These are phyloP conservation scores for Ectemnius continuus DNA, from an alignment of 2,888 invertebrate species.

Conservation along the genomic window DNA sequence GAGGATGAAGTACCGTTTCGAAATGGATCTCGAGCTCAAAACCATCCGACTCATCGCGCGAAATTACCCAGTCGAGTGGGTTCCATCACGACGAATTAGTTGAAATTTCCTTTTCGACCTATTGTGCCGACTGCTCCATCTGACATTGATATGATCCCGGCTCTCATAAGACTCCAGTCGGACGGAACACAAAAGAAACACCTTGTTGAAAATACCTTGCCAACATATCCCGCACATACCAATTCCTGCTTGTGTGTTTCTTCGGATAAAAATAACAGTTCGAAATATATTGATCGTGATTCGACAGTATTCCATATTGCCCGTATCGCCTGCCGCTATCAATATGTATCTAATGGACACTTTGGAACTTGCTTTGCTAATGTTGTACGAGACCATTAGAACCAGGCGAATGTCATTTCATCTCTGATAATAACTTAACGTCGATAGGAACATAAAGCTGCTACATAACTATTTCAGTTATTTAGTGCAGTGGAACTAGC, in stretches of 20 bases:
- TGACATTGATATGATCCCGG: conserved; percentile 67
- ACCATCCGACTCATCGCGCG: conserved; percentile 67
- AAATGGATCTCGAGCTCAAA: conserved; percentile 40
- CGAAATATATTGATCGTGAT: conserved; percentile 34
- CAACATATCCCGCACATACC: neutral
- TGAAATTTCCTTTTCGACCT: conserved; percentile 63
- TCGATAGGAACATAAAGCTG: too few species aligned
- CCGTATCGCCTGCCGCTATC: neutral
- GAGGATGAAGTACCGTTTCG: conserved; percentile 49
- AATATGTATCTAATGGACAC: neutral
- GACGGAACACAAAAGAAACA: conserved; percentile 23
- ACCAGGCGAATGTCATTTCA: too few species aligned
- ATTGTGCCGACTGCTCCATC: conserved; percentile 61
- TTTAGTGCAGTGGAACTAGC: too few species aligned
- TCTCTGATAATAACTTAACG: too few species aligned
- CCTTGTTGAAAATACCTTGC: conserved; percentile 20
- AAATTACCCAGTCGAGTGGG: conserved; percentile 68
- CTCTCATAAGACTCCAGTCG: conserved; percentile 19
- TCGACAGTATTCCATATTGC: conserved; percentile 24
- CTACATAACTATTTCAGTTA: too few species aligned
- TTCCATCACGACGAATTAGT: conserved; percentile 64
- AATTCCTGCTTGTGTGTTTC: conserved; percentile 38
- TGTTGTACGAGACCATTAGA: too few species aligned
- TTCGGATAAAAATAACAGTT: conserved; percentile 44
- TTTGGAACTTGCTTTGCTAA: neutral